Evolutionary conservation across 2,888 invertebrate genomes (phyloP).

Genomic region (Ellobium chinense): DNA sequence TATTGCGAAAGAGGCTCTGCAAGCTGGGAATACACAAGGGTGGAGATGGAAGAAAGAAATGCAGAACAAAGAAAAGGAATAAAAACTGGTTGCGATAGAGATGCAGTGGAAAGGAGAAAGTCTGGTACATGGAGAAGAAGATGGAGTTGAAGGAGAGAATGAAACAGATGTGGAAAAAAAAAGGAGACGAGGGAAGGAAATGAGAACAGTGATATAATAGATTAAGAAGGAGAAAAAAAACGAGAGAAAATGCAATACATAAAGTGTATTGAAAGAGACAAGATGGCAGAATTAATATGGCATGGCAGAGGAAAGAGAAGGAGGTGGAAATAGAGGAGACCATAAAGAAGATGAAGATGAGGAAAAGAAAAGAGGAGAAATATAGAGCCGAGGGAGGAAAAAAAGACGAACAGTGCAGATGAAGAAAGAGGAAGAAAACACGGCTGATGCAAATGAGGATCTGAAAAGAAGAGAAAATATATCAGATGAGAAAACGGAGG

Average conservation of each 20-base stretch:
- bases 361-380: neutral
- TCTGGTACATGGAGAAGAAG: neutral
- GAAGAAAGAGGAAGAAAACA: neutral
- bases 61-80: neutral
- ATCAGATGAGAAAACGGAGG: no score
- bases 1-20: neutral
- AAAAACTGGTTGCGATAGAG: no score
- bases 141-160: neutral
- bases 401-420: neutral
- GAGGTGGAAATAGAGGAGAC: neutral
- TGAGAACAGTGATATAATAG: neutral
- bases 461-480: neutral
- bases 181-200: neutral
- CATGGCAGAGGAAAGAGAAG: neutral
- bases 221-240: neutral
- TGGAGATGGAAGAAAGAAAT: neutral
- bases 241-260: neutral
- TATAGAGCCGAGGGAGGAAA: neutral
- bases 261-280: constrained; percentile 1
- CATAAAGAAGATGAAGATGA: neutral
- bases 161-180: neutral
- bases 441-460: neutral
- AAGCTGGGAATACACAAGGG: neutral
- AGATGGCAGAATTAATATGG: neutral
- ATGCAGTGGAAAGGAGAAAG: no score